Evolutionary conservation across 2,113 vertebrate genomes (phyloP), one percentile per base, ranked within the genome.

Genomic region (Haemorhous mexicanus): DNA sequence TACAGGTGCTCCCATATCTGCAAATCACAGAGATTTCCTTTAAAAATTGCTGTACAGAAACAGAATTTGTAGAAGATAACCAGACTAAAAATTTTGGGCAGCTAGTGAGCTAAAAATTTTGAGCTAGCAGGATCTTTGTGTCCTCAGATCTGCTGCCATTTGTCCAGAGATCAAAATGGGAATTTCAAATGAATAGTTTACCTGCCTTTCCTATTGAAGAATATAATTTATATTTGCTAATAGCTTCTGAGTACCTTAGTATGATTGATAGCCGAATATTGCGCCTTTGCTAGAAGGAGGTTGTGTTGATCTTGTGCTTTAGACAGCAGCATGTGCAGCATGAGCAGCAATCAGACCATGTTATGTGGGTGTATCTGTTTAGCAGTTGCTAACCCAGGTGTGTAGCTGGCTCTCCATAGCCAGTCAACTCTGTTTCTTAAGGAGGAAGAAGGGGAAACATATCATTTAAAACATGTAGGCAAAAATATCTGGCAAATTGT

Each of bases 281-380:
- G 41, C 80, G 70, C 27, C 43, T 69, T 76, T 77, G 19, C 35
- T 53, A 44, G 49, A 80, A 47, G n/a, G 46, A 84, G 3, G 6
- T 69, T 53, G 9, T 73, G 55, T 56, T 70, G 17, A n/a, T 63
- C 11, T 62, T 2, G 2, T 9, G 33, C 0, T 0, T 85, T 74
- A 55, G 50, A 35, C 15, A 41, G 61, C n/a, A 82, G 52, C 39
- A 22, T 2, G n/a, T 46, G 33, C n/a, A 44, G 69, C 43, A 20
- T 3, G 21, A 43, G 43, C 43, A 52, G 22, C 49, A 49, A 26
- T 67, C 30, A 22, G 67, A 35, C 15, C 4, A 3, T 2, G 14
- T 53, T n/a, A 24, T 6, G 32, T 16, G 28, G 2, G 10, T 21
- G 16, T 44, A 14, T 39, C 37, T 44, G 17, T 27, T 58, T 39